Base-by-base conservation (phyloP, 1,140 invertebrate genomes). In the Notospermus geniculatus region DNA sequence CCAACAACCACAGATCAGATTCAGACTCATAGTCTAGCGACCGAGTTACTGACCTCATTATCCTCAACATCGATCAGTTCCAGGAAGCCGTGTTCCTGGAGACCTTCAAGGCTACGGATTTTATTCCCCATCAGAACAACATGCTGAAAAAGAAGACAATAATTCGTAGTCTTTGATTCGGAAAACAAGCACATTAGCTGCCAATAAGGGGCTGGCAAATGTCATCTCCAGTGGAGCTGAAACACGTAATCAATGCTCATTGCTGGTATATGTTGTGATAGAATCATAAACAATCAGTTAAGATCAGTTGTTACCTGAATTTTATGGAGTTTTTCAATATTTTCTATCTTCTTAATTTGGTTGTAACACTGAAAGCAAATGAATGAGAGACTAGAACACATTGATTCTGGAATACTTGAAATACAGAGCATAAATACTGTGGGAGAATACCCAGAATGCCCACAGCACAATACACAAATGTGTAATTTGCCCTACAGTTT, bases 61-160 rank as follows among this genome's bases (percentile, higher is more conserved):
- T 74, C 71, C 58, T 79, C 77, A 15, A 81, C 41, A 54, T 81
- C 75, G 32, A 81, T 67, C 46, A 57, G 46, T 56, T 80, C 75
- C 46, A 81, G 53, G 41, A 79, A 59, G 43, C 71, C 69, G 65
- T 79, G 74, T 27, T 70, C 65, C 55, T 77, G 65, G 43, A 80
- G 61, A 9, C 79, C 79, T 46, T 69, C 63, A 55, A 81, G 62
- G 60, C 75, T 78, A 30, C 77, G 62, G 15, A 81, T 73, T 23
- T 73, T 69, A 66, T 81, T 81, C 7, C 74, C 75, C 43, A 76
- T 69, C 39, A 81, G 63, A 63, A 79, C 73, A 27, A 81, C 52
- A 30, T 62, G 36, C 67, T 76, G 64, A 25, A 62, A 63, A 54
- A n/a, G 57, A 55, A 41, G 57, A 30, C 9, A 55, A 50, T 28